Evolutionary conservation across 1,140 invertebrate genomes (phyloP).

Genomic region (Theocolax elegans): DNA sequence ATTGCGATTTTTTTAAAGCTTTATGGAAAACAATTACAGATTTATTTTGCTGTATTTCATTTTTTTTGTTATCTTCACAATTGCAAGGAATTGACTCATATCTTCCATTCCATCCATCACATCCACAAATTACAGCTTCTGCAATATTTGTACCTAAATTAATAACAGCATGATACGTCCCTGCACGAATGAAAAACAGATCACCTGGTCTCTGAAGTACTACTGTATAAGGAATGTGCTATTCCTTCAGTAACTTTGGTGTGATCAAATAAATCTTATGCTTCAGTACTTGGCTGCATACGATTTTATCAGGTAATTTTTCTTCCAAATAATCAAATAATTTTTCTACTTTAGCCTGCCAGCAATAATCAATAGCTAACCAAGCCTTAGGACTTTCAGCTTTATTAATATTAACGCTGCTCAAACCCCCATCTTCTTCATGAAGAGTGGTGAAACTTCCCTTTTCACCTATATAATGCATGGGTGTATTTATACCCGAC

Average conservation of each 20-base stretch:
- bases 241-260: neutral
- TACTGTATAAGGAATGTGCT: neutral
- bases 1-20: neutral
- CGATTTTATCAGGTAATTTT: neutral
- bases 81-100: neutral
- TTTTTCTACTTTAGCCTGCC: neutral
- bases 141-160: neutral
- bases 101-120: neutral
- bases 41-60: neutral
- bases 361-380: neutral
- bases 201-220: neutral
- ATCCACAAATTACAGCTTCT: neutral
- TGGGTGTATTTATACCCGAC: neutral
- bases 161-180: neutral
- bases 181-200: neutral
- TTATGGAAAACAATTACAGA: neutral
- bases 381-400: neutral
- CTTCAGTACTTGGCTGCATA: neutral
- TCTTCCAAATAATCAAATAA: neutral
- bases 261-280: neutral
- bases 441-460: neutral
- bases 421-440: constrained; percentile 1
- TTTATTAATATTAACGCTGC: neutral
- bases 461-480: neutral
- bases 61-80: neutral